Base-by-base conservation (phyloP, 2,113 vertebrate species). In the Scolopax mira region DNA sequence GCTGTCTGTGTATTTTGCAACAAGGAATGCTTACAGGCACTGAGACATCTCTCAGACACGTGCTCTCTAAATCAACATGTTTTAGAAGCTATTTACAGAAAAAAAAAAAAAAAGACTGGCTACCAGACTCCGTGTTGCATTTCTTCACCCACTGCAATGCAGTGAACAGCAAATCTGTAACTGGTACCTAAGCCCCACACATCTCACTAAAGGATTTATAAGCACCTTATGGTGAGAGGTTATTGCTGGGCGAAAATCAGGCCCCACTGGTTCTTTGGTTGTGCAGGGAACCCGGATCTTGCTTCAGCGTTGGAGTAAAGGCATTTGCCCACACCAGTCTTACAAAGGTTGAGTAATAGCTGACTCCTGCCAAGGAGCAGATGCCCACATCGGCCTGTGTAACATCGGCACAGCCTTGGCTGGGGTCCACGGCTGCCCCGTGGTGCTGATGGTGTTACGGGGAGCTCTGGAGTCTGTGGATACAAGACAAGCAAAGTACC, bases 361-460 rank as follows among this genome's bases (percentile, higher is more conserved):
- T 57, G 62, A 44, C 42, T 41, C 48, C 22, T 71, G 31, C 44
- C 28, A 30, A 51, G 65, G 24, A 30, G 54, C 52, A 49, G 61
- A 58, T 7, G 51, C n/a, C 31, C 39, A 33, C 21, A 18, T 14
- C 39, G 27, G 41, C 23, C 69, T 23, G 27, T 18, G 54, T 23
- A 31, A 12, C 16, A 8, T 6, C 3, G 8, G 54, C 2, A 1
- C 19, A 48, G 85, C n/a, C 54, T 39, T 42, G 48, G 44, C 1
- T 42, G 52, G 30, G 19, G 49, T 27, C 35, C 14, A 9, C 0
- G 1, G 55, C 39, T 48, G 42, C 21, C 10, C 21, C 8, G 27
- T 1, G 1, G 33, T 51, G 67, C 62, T 24, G n/a, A 24, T 5
- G 22, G 35, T 11, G 19, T 11, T 37, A 39, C 0, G 1, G 22